Base-by-base conservation (phyloP, 2,113 vertebrate genomes). In the Amia ocellicauda region DNA sequence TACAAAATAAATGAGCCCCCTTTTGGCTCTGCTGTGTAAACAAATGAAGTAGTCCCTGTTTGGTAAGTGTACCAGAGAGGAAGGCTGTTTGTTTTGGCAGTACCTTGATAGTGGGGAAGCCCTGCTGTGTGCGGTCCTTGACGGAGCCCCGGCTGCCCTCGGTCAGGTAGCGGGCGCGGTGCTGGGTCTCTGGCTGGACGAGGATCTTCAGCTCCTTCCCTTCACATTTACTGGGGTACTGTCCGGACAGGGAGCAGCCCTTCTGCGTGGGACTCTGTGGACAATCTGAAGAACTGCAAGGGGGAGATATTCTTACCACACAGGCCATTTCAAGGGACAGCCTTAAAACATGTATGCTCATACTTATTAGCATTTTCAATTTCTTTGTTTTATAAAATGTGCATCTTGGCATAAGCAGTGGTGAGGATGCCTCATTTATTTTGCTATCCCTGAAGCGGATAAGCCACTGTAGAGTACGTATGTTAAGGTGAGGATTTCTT, bases 81-180 rank as follows among this genome's bases (percentile, higher is more conserved):
- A 19, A 24, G 8, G 42, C 14, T 14, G 3, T 2, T 51, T 63
- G 49, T 51, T 64, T 41, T 22, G 55, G 58, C 42, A 75, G 61
- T 83, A 98, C 97, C 93, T 99, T 98, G 0, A 99, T 78, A 0
- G 97, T 98, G 14, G 97, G 97, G 70, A 98, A 99, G 62, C 95
- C 89, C 82, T 99, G 97, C 72, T 99, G 97, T 0, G 94, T 97
- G 55, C 93, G 87, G 69, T 99, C 97, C 72, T 99, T 99, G 60
- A 99, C 97, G 0, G 95, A 98, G 45, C 97, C 97, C 26, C 97
- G 90, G 84, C 97, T 99, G 76, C 97, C 96, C 81, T 99, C 97
- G 0, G 97, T 99, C 74, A 99, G 88, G 55, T 99, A 99, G 7
- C 97, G 93, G 56, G 97, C 97, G 78, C 97, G 64, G 78, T 99